Conservation (phyloP, 2,888 invertebrate species). For the Cylloceria caligata region DNA sequence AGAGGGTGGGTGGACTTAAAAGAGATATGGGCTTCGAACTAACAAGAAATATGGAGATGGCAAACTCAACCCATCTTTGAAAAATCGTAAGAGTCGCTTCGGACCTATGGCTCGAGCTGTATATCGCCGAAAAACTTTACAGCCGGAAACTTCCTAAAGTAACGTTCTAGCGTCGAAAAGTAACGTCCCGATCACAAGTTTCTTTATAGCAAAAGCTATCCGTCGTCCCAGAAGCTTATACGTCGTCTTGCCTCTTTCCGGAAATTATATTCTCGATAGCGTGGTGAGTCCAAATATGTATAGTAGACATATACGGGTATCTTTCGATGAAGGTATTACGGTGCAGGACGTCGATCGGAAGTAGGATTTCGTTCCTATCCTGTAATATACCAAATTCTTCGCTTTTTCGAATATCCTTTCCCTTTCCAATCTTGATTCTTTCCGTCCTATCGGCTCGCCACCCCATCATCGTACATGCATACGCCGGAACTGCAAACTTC, state of each 20-base stretch:
- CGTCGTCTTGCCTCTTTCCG: constrained; percentile 30
- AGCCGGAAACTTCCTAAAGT: constrained; percentile 79
- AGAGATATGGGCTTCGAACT: constrained; percentile 33
- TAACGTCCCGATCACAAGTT: constrained; percentile 20
- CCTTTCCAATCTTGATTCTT: background rate
- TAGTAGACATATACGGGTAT: constrained; percentile 22
- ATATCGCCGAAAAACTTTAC: constrained; percentile 66
- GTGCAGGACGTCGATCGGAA: constrained; percentile 37
- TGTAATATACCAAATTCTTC: background rate
- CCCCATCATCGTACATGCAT: constrained; percentile 24
- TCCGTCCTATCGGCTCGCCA: background rate
- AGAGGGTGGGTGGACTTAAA: background rate
- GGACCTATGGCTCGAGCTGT: constrained; percentile 2
- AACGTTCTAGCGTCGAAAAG: constrained; percentile 65
- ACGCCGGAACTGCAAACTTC: background rate
- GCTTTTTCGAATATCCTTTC: background rate
- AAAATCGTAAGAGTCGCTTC: constrained; percentile 21
- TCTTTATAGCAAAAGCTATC: background rate
- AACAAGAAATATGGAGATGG: constrained; percentile 6
- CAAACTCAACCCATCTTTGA: constrained; percentile 30
- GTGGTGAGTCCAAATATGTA: constrained; percentile 1
- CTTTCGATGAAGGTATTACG: constrained; percentile 4
- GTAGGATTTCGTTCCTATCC: constrained; percentile 31
- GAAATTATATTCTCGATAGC: constrained; percentile 55
- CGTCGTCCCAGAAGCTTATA: constrained; percentile 1